These are phyloP conservation scores for Synanceia verrucosa DNA, from an alignment of 2,797 vertebrate species.

Conservation along the genomic window DNA sequence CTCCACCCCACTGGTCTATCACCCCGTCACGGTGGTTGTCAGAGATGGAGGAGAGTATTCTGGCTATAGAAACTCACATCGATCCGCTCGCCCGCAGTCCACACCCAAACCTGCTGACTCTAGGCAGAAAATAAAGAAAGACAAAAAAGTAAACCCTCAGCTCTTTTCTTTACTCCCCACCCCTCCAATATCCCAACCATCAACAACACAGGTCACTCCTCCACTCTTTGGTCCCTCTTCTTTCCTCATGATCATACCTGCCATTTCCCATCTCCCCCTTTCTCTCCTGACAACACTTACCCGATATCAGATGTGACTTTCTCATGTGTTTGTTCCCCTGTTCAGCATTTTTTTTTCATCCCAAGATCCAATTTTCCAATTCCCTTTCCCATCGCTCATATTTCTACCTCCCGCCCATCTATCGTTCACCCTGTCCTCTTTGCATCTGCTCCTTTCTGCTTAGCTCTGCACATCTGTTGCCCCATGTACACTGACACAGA, in stretches of 20 bases:
- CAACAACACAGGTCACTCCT: slow-evolving; percentile 57
- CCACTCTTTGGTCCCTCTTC: slow-evolving; percentile 33
- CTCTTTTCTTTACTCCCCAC: slow-evolving; percentile 52
- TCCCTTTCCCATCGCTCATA: slow-evolving; percentile 46
- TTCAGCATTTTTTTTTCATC: slow-evolving; percentile 50
- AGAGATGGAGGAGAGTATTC: slow-evolving; percentile 78
- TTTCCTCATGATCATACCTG: slow-evolving; percentile 38
- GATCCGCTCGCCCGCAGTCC: slow-evolving; percentile 74
- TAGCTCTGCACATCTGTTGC: slow-evolving; percentile 46
- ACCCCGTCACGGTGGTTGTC: slow-evolving; percentile 62
- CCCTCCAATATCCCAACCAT: slow-evolving; percentile 48
- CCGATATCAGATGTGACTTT: slow-evolving; percentile 43
- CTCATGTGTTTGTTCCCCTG: slow-evolving; percentile 27
- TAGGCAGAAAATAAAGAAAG: slow-evolving; percentile 65
- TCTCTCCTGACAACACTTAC: slow-evolving; percentile 25
- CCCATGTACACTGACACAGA: slow-evolving; percentile 49
- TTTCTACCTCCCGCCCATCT: slow-evolving; percentile 54
- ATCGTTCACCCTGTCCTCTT: slow-evolving; percentile 48
- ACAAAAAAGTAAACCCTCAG: slow-evolving; percentile 62
- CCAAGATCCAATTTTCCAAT: slow-evolving; percentile 64
- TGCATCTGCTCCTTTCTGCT: slow-evolving; percentile 53
- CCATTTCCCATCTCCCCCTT: slow-evolving; percentile 37
- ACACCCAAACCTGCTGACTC: slow-evolving; percentile 80
- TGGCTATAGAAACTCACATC: slow-evolving; percentile 77
- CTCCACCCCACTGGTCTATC: slow-evolving; percentile 58